Percentiles rank a stretch among this genome's conserved stretches.
These are phyloP conservation scores for Tupiocoris notatus DNA, from an alignment of 2,888 invertebrate genomes.

Conservation along the genomic window DNA sequence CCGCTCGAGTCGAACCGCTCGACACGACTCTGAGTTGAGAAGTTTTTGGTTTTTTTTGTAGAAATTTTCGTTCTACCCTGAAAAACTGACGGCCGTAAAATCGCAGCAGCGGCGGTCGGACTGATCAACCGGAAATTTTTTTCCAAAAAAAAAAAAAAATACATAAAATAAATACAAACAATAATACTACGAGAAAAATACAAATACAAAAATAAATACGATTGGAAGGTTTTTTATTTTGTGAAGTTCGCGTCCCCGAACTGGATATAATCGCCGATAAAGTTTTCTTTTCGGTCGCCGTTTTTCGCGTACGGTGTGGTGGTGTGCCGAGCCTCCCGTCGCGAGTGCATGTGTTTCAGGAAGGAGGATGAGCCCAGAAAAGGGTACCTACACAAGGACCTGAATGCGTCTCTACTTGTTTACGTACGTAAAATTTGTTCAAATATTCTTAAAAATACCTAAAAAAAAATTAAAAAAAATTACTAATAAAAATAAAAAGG, in stretches of 20 bases:
- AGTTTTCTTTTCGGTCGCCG: background rate
- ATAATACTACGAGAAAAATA: too few species aligned
- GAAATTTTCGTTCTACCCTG: too few species aligned
- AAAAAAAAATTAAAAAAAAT: background rate
- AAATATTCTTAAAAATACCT: background rate
- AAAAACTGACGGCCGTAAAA: too few species aligned
- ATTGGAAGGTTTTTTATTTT: background rate
- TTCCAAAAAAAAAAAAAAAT: too few species aligned
- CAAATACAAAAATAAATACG: too few species aligned
- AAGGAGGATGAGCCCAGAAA: conserved; percentile 42
- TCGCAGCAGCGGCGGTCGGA: too few species aligned
- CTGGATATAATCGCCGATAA: background rate
- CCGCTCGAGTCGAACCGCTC: background rate
- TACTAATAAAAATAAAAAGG: too few species aligned
- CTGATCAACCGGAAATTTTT: too few species aligned
- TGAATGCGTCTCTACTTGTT: conserved; percentile 43
- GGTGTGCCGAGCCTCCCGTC: conserved; percentile 32
- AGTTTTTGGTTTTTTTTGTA: background rate
- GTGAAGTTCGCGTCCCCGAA: background rate
- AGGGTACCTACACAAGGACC: conserved; percentile 41
- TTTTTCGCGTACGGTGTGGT: conserved; percentile 20
- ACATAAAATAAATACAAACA: too few species aligned
- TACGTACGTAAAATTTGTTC: conserved; percentile 18
- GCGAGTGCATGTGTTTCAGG: conserved; percentile 42
- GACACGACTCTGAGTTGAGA: background rate